These are phyloP conservation scores for Pangasius larnaudii DNA, from an alignment of 2,797 vertebrate species.

Conservation along the genomic window DNA sequence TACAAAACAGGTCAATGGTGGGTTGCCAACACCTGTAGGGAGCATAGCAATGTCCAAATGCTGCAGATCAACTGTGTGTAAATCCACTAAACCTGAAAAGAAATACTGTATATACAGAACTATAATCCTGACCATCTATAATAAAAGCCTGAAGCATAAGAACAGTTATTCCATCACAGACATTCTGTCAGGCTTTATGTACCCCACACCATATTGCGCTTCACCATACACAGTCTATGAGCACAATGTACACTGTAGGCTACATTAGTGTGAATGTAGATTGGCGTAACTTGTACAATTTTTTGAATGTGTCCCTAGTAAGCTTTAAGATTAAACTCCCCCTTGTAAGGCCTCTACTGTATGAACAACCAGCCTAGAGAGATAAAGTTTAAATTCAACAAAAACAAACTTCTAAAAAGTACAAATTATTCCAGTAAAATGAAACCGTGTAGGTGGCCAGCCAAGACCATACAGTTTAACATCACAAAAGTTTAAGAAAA, in stretches of 20 bases:
- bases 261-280: neutral
- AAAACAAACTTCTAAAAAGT: neutral
- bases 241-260: too few species aligned
- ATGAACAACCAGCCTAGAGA: neutral
- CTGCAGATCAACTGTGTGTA: neutral
- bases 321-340: neutral
- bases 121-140: neutral
- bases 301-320: too few species aligned
- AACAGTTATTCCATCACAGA: neutral
- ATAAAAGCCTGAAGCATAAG: neutral
- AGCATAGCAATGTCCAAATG: neutral
- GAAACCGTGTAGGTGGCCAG: neutral
- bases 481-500: neutral
- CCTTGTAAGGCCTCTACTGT: neutral
- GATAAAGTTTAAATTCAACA: neutral
- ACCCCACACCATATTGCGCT: neutral
- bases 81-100: neutral
- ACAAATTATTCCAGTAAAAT: neutral
- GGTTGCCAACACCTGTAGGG: slow-evolving; percentile 1
- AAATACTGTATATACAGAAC: neutral
- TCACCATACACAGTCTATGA: neutral
- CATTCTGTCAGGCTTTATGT: too few species aligned
- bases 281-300: neutral
- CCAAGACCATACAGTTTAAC: neutral
- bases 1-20: slow-evolving; percentile 7